These are phyloP conservation scores for Trissoscelio sp. DNA, from an alignment of 2,888 invertebrate genomes.

Conservation along the genomic window DNA sequence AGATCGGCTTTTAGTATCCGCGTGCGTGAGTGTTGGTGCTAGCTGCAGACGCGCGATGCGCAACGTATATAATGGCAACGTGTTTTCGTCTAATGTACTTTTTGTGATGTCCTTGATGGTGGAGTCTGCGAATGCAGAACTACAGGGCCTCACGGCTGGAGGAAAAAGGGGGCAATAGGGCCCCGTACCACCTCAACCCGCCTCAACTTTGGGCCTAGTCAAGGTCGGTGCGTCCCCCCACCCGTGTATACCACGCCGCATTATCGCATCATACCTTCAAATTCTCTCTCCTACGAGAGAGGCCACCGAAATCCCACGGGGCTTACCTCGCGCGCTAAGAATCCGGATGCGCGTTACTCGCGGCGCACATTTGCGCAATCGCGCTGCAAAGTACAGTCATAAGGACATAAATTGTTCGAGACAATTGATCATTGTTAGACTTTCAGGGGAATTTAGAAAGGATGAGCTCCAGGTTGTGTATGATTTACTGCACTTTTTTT, in stretches of 20 bases:
- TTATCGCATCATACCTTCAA: constrained; percentile 79
- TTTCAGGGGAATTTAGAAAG: constrained; percentile 63
- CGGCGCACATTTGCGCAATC: constrained; percentile 58
- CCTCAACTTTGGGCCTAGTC: constrained; percentile 82
- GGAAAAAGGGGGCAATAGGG: constrained; percentile 72
- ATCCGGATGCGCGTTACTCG: constrained; percentile 57
- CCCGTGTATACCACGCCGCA: constrained; percentile 71
- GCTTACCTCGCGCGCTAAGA: constrained; percentile 56
- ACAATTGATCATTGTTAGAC: constrained; percentile 68
- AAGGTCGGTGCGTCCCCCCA: constrained; percentile 80
- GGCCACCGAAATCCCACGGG: constrained; percentile 69
- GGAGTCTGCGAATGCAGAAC: constrained; percentile 84
- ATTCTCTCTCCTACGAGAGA: constrained; percentile 70
- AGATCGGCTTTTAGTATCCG: constrained; percentile 57
- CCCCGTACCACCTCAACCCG: constrained; percentile 79
- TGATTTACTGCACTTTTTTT: constrained; percentile 50
- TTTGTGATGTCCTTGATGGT: constrained; percentile 83
- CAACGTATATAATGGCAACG: constrained; percentile 82
- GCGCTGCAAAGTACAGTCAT: constrained; percentile 37
- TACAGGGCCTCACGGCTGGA: constrained; percentile 76
- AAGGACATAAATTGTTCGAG: constrained; percentile 49
- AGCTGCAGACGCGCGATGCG: constrained; percentile 71
- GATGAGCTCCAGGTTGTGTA: constrained; percentile 51
- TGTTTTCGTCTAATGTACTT: constrained; percentile 84
- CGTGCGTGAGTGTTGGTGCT: constrained; percentile 62